Evolutionary conservation across 2,797 vertebrate species (phyloP), one percentile per base, ranked within the genome.

Genomic region (Valencia hispanica): DNA sequence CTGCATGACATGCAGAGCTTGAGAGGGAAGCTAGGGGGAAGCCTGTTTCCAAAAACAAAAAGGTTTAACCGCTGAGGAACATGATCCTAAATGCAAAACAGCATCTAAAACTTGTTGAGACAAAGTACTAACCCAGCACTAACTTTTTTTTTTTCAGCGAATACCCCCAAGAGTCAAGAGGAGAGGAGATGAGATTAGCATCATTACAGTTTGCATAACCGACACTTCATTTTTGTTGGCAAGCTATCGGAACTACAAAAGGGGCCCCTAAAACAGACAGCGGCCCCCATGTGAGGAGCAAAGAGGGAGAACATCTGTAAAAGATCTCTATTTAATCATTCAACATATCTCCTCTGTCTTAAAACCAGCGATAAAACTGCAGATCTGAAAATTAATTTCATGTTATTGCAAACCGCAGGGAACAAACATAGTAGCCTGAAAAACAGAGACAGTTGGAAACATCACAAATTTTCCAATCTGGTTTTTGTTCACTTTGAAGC

Each of bases 251-350:
- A 30, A 70, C 70, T 57, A 22, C 71, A 73, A 68, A 78, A 70
- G 69, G 66, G 68, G 68, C 50, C 50, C 55, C 87, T 17, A 39
- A 73, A 73, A 59, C 73, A 70, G 63, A 82, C 71, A 3, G 36
- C 77, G 48, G 78, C 51, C 72, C 70, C 86, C 81, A 81, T 68
- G 77, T 80, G 83, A 85, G 82, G 36, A 72, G 75, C 79, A 61
- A 57, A 57, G 61, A 73, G 66, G 74, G 73, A 78, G 74, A 82
- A 88, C 87, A 88, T 86, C 87, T 91, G 88, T 27, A 65, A 20
- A 74, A 87, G 2, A n/a, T 79, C 72, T 82, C 77, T 77, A 25
- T 63, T 77, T 15, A 47, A 68, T 84, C 73, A 68, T 53, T 85
- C 78, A 34, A 73, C 45, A 32, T 45, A 22, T 45, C 0, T 70